Conservation (phyloP, 2,113 vertebrate genomes). For the Myodes glareolus region DNA sequence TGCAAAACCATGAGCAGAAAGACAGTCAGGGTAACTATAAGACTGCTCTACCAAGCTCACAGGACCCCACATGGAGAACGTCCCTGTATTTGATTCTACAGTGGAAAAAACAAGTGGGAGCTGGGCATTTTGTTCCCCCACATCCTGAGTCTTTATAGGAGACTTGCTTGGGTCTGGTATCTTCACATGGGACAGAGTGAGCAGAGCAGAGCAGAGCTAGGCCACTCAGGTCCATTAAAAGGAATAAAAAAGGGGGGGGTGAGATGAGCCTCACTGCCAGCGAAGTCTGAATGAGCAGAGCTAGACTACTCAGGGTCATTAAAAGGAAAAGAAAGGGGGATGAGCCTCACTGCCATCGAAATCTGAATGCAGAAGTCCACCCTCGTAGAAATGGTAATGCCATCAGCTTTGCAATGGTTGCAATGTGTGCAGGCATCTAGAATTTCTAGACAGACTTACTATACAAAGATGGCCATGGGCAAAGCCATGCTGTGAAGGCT, state of each 20-base stretch:
- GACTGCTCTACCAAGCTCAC: not conserved
- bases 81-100: not conserved
- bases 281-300: not conserved
- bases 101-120: not conserved
- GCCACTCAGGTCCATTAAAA: no score
- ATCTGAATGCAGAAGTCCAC: no score
- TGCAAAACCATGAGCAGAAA: not conserved
- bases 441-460: not conserved
- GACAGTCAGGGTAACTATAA: not conserved
- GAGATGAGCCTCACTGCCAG: not conserved
- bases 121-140: not conserved
- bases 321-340: accelerated
- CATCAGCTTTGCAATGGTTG: not conserved
- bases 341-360: not conserved
- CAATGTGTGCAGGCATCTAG: not conserved
- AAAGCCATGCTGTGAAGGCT: not conserved
- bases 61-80: not conserved
- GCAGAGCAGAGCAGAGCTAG: no score
- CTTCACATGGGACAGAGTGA: not conserved
- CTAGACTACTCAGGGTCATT: not conserved
- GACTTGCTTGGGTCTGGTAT: not conserved
- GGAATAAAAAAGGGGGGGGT: accelerated
- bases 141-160: not conserved
- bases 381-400: not conserved
- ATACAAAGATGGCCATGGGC: not conserved